Evolutionary conservation across 2,113 vertebrate species (phyloP).

Genomic region (Barnardius zonarius): DNA sequence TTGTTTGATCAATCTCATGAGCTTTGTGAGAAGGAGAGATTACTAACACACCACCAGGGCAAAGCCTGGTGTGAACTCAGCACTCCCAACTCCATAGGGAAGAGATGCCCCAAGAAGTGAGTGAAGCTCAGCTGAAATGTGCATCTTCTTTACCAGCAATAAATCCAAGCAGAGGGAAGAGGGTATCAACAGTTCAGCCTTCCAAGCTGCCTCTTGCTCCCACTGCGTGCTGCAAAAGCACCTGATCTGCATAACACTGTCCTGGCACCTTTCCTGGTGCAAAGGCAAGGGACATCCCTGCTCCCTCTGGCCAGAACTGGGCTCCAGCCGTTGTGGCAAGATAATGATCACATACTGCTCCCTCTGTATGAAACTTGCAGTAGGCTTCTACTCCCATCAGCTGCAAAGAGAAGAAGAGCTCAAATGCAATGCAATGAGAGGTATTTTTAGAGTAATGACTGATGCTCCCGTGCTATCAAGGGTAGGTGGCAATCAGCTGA

Average conservation of each 20-base stretch:
- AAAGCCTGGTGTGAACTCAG: neutral
- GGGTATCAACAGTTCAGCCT: neutral
- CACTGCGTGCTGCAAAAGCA: neutral
- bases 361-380: neutral
- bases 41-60: neutral
- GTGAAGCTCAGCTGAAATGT: neutral
- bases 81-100: accelerated
- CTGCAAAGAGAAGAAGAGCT: neutral
- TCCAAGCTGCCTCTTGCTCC: neutral
- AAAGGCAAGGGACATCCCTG: neutral
- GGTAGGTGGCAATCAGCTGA: conserved; percentile 14
- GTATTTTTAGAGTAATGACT: neutral
- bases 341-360: accelerated
- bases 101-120: neutral
- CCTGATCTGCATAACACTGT: neutral
- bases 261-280: neutral
- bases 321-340: neutral
- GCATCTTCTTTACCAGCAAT: neutral
- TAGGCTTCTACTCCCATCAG: neutral
- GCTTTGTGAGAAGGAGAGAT: neutral
- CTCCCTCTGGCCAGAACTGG: neutral
- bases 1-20: neutral
- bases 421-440: neutral
- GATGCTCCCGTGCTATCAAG: neutral
- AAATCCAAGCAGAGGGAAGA: neutral